Evolutionary conservation across 92 coral and sea anemone genomes (phyloP).

Genomic region (Siderastrea radians): DNA sequence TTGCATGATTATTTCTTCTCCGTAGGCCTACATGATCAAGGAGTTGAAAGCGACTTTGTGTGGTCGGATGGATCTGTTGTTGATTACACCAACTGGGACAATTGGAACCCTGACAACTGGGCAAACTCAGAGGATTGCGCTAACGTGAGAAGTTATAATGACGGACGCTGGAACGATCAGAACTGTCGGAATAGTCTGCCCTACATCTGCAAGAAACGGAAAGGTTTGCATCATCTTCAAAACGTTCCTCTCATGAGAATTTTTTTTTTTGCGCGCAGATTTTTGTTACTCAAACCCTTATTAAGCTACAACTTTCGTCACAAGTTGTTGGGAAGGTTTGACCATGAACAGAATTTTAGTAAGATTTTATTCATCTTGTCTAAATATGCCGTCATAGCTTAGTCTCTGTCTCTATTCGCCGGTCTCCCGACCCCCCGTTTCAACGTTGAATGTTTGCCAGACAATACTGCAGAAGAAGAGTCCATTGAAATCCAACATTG

Average conservation of each 20-base stretch:
- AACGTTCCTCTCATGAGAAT: background rate
- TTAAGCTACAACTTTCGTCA: no score
- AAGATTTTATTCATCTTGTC: no score
- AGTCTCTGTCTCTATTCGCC: no score
- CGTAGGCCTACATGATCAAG: constrained; percentile 84
- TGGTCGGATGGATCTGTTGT: constrained; percentile 85
- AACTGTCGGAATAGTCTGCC: constrained; percentile 67
- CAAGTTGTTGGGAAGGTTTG: no score
- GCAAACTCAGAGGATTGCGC: constrained; percentile 83
- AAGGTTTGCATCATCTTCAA: constrained; percentile 64
- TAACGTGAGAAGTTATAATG: constrained; percentile 49
- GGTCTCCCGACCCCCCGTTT: no score
- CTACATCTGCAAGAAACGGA: constrained; percentile 89
- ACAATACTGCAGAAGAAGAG: no score
- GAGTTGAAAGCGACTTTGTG: constrained; percentile 81
- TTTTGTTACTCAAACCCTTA: no score
- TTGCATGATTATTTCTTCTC: background rate
- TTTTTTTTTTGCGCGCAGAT: no score
- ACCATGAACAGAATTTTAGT: no score
- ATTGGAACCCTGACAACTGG: constrained; percentile 85
- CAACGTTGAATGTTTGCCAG: no score
- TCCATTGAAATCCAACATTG: no score
- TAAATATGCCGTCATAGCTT: no score
- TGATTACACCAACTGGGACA: constrained; percentile 88
- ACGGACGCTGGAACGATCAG: constrained; percentile 93